phyloP scores from a whole-genome alignment of 2,888 invertebrate genomes.

The Perithous albicinctus region DNA sequence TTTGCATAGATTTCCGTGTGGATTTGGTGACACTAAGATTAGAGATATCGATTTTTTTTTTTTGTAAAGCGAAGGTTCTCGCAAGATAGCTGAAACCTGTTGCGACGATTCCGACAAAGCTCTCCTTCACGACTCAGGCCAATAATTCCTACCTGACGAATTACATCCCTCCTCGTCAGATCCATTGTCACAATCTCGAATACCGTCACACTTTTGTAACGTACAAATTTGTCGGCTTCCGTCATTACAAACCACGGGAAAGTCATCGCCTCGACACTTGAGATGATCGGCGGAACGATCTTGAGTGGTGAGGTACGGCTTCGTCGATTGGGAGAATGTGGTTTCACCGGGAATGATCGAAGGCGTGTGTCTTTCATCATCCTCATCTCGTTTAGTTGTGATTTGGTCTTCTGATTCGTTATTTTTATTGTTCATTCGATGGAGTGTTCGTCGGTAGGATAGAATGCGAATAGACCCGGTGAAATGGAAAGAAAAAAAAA shows the following conservation, averaged over 20 bases:
- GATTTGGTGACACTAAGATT: not conserved
- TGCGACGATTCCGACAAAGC: conserved; percentile 2
- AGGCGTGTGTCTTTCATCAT: not conserved
- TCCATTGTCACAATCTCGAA: conserved; percentile 88
- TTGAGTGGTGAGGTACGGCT: not conserved
- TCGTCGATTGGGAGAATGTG: not conserved
- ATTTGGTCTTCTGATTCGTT: not conserved
- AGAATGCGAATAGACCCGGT: conserved; percentile 21
- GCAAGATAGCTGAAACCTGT: not conserved
- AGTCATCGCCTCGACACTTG: conserved; percentile 86
- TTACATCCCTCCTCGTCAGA: conserved; percentile 89
- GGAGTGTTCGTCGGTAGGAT: conserved; percentile 28
- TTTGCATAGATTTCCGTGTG: not conserved
- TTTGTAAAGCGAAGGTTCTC: not conserved
- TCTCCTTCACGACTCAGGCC: not conserved
- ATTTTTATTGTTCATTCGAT: conserved; percentile 31
- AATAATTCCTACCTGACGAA: conserved; percentile 70
- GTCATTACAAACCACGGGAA: conserved; percentile 85
- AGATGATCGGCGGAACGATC: not conserved
- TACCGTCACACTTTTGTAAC: conserved; percentile 88
- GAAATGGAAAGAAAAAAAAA: conserved; percentile 35
- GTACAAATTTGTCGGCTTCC: conserved; percentile 86
- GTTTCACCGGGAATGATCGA: not conserved
- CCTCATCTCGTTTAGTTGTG: not conserved
- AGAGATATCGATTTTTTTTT: not conserved